These are phyloP conservation scores for Hafferia zeledoni DNA, from an alignment of 2,797 vertebrate species.

Conservation along the genomic window DNA sequence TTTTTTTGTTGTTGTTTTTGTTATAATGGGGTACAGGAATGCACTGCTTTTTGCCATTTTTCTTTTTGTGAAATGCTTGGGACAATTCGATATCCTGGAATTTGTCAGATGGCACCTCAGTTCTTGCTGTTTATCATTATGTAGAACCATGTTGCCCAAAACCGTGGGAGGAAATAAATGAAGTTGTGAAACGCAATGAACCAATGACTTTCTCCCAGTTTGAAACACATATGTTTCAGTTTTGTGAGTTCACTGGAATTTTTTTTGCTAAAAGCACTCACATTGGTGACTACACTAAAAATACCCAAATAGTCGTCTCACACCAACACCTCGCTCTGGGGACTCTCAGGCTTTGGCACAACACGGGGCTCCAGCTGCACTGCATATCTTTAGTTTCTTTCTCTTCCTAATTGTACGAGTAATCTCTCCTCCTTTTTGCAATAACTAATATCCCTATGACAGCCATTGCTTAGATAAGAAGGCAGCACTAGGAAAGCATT, in stretches of 20 bases:
- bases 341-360: not conserved
- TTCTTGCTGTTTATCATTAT: not conserved
- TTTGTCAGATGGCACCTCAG: not conserved
- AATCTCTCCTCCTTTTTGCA: not conserved
- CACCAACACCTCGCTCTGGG: not conserved
- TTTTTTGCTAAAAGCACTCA: not conserved
- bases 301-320: not conserved
- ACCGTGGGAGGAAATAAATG: not conserved
- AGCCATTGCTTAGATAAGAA: constrained; percentile 30
- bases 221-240: not conserved
- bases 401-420: not conserved
- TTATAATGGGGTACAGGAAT: not conserved
- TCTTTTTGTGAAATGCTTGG: not conserved
- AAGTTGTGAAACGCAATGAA: not conserved
- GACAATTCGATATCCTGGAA: not conserved
- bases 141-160: not conserved
- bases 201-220: not conserved
- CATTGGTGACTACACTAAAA: not conserved
- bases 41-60: not conserved
- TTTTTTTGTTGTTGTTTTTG: not conserved
- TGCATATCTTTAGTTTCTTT: not conserved
- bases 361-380: not conserved
- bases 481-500: constrained; percentile 37
- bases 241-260: not conserved
- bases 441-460: constrained; percentile 17